These are phyloP conservation scores for Campoplex nolae DNA, from an alignment of 2,888 invertebrate genomes.

Conservation along the genomic window DNA sequence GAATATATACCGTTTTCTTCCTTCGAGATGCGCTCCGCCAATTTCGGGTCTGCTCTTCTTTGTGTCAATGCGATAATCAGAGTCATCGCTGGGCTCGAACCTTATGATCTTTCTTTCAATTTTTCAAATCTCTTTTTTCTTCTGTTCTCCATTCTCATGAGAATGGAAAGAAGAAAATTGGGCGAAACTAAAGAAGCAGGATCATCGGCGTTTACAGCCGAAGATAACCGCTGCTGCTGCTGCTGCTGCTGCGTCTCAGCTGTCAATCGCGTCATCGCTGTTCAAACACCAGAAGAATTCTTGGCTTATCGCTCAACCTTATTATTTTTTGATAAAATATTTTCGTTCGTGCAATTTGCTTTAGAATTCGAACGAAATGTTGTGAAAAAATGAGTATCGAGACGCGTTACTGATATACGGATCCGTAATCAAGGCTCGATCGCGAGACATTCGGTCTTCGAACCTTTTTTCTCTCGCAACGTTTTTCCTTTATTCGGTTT, in stretches of 20 bases:
- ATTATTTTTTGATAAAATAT: neutral
- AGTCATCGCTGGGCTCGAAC: conserved; percentile 56
- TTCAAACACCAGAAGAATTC: conserved; percentile 1
- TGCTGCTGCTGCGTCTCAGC: conserved; percentile 27
- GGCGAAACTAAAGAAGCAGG: neutral
- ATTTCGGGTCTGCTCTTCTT: conserved; percentile 75
- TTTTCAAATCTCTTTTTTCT: neutral
- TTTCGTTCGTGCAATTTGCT: neutral
- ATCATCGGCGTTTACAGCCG: neutral
- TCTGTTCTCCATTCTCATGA: too few relatives aligned
- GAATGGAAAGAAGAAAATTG: too few relatives aligned
- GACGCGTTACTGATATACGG: neutral
- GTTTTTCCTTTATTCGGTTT: neutral
- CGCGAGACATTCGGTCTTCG: neutral
- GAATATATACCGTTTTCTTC: conserved; percentile 77
- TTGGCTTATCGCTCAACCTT: neutral
- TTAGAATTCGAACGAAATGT: neutral
- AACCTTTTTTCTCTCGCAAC: conserved; percentile 1
- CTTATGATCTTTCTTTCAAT: conserved; percentile 29
- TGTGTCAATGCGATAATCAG: conserved; percentile 47
- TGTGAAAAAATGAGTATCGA: neutral
- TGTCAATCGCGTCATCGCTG: conserved; percentile 53
- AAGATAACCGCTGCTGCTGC: neutral
- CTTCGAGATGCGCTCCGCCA: conserved; percentile 79
- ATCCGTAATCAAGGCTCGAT: neutral